Evolutionary conservation across 2,888 invertebrate species (phyloP), one percentile per base, ranked within the genome.

Genomic region (Carcina quercana): DNA sequence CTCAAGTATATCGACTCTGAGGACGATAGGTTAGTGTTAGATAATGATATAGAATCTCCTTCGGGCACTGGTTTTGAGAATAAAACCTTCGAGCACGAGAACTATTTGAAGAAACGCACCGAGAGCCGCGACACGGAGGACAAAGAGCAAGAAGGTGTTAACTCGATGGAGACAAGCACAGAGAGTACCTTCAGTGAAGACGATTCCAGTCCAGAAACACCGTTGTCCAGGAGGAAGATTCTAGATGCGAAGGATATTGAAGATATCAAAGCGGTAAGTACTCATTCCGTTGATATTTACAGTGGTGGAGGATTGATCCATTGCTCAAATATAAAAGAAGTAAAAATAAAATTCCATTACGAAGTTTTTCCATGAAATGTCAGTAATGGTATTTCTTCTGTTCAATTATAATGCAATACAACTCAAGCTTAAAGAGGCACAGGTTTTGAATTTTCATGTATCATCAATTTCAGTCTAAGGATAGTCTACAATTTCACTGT

Each of bases 61-160:
- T 74, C 75, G 26, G 75, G 76, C 35, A 76, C 86, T 33, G 84
- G 83, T 12, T 84, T 82, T 47, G 79, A 85, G 37, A 78, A 83
- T 30, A 78, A 80, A 43, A 79, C 83, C 0, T 74, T 84, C 45
- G 79, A 84, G 47, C 79, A 83, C 51, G 74, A 85, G 48, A 78
- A 85, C 54, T 76, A 67, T 46, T 51, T 84, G 32, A 70, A 82
- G 56, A 78, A 76, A 37, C 69, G 82, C 15, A 73, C 69, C 1
- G 84, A 83, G 32, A 80, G 74, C 32, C 60, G 54, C 17, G 76
- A 73, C n/a, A 50, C 49, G 10, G 67, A 68, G 2, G 63, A 63
- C 10, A 60, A 59, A 2, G 49, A 46, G 34, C 65, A 67, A 20
- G 69, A 82, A 31, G 75, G 63, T 21, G 52, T 59, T 0, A 79